Conservation (phyloP, 2,888 invertebrate genomes). For the Macaria liturata region DNA sequence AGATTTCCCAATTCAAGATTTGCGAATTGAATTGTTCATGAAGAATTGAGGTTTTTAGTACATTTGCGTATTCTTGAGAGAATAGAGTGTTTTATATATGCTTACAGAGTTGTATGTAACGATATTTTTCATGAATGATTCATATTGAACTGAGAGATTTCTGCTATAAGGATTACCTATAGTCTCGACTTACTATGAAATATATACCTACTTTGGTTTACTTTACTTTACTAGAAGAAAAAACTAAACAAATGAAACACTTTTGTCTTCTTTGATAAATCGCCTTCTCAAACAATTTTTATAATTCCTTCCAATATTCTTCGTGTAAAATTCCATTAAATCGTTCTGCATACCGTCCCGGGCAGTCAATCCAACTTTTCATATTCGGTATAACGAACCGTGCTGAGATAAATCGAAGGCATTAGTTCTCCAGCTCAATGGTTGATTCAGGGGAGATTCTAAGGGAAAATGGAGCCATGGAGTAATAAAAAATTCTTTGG, state of each 20-base stretch:
- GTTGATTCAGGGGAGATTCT: constrained; percentile 2
- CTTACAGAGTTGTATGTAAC: no score
- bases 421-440: constrained; percentile 13
- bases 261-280: no score
- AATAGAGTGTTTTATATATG: no score
- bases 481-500: no score
- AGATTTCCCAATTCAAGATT: constrained; percentile 1
- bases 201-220: no score
- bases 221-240: no score
- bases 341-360: constrained; percentile 1
- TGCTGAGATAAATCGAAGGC: constrained; percentile 21
- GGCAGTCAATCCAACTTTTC: constrained; percentile 28
- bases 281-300: not conserved
- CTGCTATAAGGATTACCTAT: no score
- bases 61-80: no score
- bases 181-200: no score
- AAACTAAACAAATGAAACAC: no score
- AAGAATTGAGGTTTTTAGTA: constrained; percentile 2
- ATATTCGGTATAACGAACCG: constrained; percentile 24
- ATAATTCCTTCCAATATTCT: constrained; percentile 16
- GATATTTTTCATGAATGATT: no score
- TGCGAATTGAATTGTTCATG: not conserved
- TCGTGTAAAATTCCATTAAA: constrained; percentile 14
- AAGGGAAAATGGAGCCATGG: not conserved
- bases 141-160: no score